Evolutionary conservation across 2,113 vertebrate species (phyloP).

Genomic region (Alligator sinensis): DNA sequence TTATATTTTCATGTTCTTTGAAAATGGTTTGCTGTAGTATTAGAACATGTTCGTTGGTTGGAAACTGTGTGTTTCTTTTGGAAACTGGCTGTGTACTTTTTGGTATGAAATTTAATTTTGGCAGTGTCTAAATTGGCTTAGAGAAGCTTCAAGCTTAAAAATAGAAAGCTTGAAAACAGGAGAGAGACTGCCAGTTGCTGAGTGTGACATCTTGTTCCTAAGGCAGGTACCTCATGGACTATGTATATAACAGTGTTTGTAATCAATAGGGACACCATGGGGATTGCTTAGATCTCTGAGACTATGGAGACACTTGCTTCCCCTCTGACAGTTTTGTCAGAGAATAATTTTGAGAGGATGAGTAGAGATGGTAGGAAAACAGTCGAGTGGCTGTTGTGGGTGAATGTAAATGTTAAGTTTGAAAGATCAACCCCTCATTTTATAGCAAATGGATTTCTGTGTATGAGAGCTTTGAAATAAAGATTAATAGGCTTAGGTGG

Average conservation of each 20-base stretch:
- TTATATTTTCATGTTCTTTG: neutral
- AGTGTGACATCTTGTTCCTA: neutral
- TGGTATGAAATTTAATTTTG: neutral
- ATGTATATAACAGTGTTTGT: neutral
- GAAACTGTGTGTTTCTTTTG: too few relatives aligned
- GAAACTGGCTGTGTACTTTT: neutral
- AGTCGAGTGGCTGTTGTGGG: neutral
- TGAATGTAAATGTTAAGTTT: neutral
- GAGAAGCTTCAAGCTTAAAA: neutral
- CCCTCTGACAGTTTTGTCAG: neutral
- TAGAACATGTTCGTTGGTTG: neutral
- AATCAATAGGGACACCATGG: neutral
- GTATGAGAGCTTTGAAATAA: neutral
- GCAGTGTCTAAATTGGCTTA: neutral
- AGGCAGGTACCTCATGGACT: neutral
- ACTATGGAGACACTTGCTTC: neutral
- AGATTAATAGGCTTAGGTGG: neutral
- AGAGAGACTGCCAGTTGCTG: neutral
- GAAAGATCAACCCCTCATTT: neutral
- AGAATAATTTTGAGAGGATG: neutral
- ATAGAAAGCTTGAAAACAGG: neutral
- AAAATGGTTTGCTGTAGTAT: neutral
- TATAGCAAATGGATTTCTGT: neutral
- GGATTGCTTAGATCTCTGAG: neutral
- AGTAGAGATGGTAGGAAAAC: neutral